Conservation (phyloP, 1,140 invertebrate species). For the Lepidotrigona ventralis region DNA sequence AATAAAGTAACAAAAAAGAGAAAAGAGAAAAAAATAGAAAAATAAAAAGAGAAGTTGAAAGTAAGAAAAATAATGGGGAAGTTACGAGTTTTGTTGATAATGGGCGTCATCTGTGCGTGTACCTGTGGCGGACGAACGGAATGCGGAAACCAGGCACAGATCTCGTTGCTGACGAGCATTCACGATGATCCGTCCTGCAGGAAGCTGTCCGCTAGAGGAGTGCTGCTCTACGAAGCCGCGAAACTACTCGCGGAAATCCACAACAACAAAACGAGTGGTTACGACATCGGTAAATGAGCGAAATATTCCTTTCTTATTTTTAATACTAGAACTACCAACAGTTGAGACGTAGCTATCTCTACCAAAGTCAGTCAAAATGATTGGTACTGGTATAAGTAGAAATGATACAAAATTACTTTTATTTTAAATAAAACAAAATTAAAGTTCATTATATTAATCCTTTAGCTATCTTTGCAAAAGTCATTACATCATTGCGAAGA, state of each 20-base stretch:
- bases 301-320: background rate
- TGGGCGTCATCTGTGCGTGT: constrained; percentile 69
- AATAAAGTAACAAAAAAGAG: background rate
- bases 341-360: no score
- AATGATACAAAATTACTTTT: no score
- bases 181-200: constrained; percentile 73
- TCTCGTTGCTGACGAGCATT: constrained; percentile 70
- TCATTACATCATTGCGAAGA: no score
- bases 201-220: constrained; percentile 70
- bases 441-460: no score
- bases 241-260: constrained; percentile 70
- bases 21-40: background rate
- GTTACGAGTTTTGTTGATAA: constrained; percentile 50
- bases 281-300: constrained; percentile 69
- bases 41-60: background rate
- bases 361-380: no score
- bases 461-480: no score
- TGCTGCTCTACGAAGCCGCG: constrained; percentile 74
- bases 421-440: no score
- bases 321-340: no score
- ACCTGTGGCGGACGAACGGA: constrained; percentile 73
- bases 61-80: constrained; percentile 21
- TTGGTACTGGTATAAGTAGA: no score
- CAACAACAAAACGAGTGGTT: constrained; percentile 71
- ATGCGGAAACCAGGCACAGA: constrained; percentile 66